Evolutionary conservation across 37 sponge, comb jelly and placozoan genomes (phyloP), one percentile per base, ranked within the genome.

Genomic region (Corticium candelabrum): DNA sequence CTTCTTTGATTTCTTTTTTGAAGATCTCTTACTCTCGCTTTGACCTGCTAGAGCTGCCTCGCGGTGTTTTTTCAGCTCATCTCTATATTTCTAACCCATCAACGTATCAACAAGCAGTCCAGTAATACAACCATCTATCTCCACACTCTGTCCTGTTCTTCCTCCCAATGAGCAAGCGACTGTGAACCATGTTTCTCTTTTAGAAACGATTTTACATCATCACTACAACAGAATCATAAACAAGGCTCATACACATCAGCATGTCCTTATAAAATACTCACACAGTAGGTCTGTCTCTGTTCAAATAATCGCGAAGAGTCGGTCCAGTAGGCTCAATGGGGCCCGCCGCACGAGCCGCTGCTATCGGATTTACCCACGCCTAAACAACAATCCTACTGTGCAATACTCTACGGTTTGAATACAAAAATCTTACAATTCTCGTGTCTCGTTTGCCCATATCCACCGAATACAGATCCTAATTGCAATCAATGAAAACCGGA

Each of bases 401-500:
- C 62, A 50, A 11, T 27, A 21, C 21, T 27, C 62, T 27, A 21
- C 62, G 62, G 15, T 50, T 50, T 50, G 62, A 21, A 50, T 11
- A 21, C 62, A 11, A 27, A n/a, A n/a, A 27, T 21, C 62, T 50
- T 50, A 50, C 62, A 27, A 50, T 21, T 50, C 62, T 11, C 11
- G 62, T 50, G 62, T 50, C 62, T 50, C 62, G 62, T 21, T 50
- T 50, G 11, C 62, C 62, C 62, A 50, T 50, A 50, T n/a, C n/a
- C n/a, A n/a, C n/a, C n/a, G n/a, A n/a, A n/a, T n/a, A n/a, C n/a
- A n/a, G n/a, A n/a, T n/a, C n/a, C n/a, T n/a, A n/a, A n/a, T n/a
- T n/a, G n/a, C n/a, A n/a, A n/a, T n/a, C n/a, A n/a, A n/a, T n/a
- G n/a, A n/a, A n/a, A n/a, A n/a, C n/a, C n/a, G n/a, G n/a, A n/a